Percentiles rank a stretch among this genome's conserved stretches.
These are phyloP conservation scores for Trogon surrucura DNA, from an alignment of 2,113 vertebrate genomes.

Conservation along the genomic window DNA sequence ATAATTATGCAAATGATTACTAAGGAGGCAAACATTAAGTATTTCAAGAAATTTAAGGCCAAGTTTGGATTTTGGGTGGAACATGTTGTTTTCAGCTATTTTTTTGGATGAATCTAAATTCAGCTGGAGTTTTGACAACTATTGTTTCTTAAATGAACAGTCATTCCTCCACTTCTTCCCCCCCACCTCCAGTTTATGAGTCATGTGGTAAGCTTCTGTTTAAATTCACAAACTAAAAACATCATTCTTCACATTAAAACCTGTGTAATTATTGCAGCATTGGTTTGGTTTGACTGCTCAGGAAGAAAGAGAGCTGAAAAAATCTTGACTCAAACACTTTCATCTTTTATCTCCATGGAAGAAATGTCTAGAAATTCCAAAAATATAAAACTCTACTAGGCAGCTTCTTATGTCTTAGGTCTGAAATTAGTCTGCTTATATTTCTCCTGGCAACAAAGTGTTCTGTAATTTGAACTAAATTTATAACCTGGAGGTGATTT, in stretches of 20 bases:
- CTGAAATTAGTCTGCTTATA: neutral
- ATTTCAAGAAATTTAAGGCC: neutral
- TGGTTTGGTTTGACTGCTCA: neutral
- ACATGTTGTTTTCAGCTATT: neutral
- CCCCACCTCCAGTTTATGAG: fast-evolving
- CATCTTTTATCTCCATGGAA: neutral
- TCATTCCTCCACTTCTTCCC: neutral
- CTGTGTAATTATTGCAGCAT: neutral
- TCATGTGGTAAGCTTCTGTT: neutral
- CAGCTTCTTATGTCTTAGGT: neutral
- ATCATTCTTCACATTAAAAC: neutral
- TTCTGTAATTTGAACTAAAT: neutral
- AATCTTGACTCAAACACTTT: neutral
- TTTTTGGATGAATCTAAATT: neutral
- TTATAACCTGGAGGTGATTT: neutral
- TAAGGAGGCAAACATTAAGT: neutral
- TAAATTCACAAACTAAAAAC: neutral
- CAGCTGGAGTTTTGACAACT: neutral
- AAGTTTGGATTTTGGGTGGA: neutral
- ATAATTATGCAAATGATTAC: neutral
- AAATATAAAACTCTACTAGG: neutral
- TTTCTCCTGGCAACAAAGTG: neutral
- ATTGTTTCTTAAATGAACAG: neutral
- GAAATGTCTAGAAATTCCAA: neutral
- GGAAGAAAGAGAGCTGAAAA: neutral